Evolutionary conservation across 2,888 invertebrate species (phyloP).

Genomic region (Timema podura): DNA sequence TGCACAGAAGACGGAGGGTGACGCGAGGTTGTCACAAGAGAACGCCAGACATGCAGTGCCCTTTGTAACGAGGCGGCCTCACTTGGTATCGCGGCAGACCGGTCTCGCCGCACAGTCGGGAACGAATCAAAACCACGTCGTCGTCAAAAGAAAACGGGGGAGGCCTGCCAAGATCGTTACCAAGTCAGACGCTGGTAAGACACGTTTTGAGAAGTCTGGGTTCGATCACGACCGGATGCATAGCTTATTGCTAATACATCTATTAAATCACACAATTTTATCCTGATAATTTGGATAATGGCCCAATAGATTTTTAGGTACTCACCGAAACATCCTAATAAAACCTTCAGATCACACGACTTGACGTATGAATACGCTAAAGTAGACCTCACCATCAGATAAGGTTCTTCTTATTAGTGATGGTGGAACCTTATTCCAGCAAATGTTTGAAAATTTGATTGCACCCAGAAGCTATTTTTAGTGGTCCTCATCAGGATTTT

Average conservation of each 20-base stretch:
- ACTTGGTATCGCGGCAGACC: not conserved
- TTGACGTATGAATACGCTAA: too few relatives aligned
- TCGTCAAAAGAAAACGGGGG: slow-evolving; percentile 20
- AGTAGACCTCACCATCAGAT: too few relatives aligned
- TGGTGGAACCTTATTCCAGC: too few relatives aligned
- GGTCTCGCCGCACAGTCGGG: not conserved
- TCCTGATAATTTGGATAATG: not conserved
- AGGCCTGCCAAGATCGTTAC: slow-evolving; percentile 21
- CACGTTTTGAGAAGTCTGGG: not conserved
- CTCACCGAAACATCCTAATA: too few relatives aligned
- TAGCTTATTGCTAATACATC: not conserved
- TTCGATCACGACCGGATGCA: too few relatives aligned
- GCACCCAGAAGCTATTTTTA: too few relatives aligned
- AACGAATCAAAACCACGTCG: not conserved
- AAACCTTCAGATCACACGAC: too few relatives aligned
- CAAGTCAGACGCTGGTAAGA: slow-evolving; percentile 20
- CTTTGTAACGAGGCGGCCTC: not conserved
- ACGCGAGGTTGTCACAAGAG: not conserved
- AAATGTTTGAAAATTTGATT: too few relatives aligned
- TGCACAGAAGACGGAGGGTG: not conserved
- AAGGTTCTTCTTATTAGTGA: too few relatives aligned
- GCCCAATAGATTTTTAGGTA: not conserved
- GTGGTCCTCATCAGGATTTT: too few relatives aligned
- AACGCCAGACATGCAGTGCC: not conserved
- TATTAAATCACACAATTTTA: not conserved